Base-by-base conservation (phyloP, 1,140 invertebrate species). In the Linepithema humile region DNA sequence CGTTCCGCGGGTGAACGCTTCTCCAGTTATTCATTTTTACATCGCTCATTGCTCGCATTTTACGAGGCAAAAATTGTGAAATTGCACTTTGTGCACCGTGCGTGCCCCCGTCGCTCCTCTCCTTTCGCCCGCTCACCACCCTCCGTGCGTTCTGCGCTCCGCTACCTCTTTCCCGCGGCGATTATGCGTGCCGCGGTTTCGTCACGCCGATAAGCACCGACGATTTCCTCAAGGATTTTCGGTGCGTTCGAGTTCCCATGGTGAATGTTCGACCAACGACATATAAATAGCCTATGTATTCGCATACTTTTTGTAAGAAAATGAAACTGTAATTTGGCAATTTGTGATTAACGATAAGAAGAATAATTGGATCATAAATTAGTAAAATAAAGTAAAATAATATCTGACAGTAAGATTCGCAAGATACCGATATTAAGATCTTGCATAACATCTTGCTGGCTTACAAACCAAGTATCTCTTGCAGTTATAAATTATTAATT, bases 21-120 rank as follows among this genome's bases (percentile, higher is more conserved):
- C 90, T 91, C 89, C 89, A 88, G 90, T 91, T 93, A 92, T 94
- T 93, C 92, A 94, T 93, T 94, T 94, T 94, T 93, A 93, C 91
- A 88, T 92, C 91, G 90, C 91, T 93, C 93, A 94, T 94, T 93
- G 91, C 92, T 90, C 90, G 90, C 86, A 88, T 93, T 94, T 94
- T 94, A 94, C 93, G 94, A 94, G 88, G 91, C 93, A 94, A 94
- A 94, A 94, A 94, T 94, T 90, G 90, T 92, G 90, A 94, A 94
- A 94, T 93, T 94, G 93, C 93, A 91, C 92, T 93, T 92, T 93
- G 92, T 91, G 90, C 90, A 80, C 84, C 84, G 70, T 65, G 83
- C 84, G 73, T 85, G 83, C 73, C 59, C 75, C 62, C 62, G 35
- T 45, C 10, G 77, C 60, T 53, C 55, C 72, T 43, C n/a, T 80